Evolutionary conservation across 2,797 vertebrate species (phyloP).

Genomic region (Pelodytes ibericus): DNA sequence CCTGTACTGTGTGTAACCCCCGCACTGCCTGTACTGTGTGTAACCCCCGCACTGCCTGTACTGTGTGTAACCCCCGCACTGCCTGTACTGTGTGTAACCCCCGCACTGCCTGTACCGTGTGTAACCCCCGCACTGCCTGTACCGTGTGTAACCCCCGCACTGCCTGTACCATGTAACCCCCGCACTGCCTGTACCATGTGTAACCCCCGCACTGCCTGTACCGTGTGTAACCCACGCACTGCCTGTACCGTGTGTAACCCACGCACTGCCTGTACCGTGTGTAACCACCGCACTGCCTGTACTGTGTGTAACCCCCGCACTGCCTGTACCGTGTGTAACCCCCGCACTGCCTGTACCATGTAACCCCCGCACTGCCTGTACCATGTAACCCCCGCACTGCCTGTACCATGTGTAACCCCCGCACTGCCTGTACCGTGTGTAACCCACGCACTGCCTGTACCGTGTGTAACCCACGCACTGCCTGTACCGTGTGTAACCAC

Average conservation of each 20-base stretch:
- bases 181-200: neutral
- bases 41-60: neutral
- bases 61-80: neutral
- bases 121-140: conserved; percentile 6
- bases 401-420: no score
- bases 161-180: neutral
- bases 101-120: conserved; percentile 7
- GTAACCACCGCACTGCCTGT: neutral
- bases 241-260: conserved; percentile 12
- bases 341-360: conserved; percentile 10
- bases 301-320: neutral
- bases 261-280: neutral
- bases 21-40: no score
- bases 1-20: no score
- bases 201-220: neutral
- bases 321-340: conserved; percentile 2
- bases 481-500: no score
- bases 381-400: conserved; percentile 9
- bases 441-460: neutral
- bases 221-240: neutral
- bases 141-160: neutral
- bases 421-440: neutral
- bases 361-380: conserved; percentile 21
- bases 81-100: neutral
- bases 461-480: neutral